Base-by-base conservation (phyloP, 2,888 invertebrate genomes). In the Chloromyia formosa region DNA sequence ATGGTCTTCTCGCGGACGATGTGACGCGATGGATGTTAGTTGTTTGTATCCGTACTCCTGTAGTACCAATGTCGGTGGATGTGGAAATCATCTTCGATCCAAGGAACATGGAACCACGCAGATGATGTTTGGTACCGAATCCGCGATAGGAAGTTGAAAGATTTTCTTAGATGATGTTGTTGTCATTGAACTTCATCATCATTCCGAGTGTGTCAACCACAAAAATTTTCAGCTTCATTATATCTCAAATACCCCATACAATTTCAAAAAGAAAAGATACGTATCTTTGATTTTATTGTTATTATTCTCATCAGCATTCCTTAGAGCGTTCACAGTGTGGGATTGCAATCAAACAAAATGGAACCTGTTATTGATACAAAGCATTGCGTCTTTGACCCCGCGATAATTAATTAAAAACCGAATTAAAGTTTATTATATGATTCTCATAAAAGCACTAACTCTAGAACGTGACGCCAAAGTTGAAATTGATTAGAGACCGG, bases 261-360 rank as follows among this genome's bases (percentile, higher is more conserved):
- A 40, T 40, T 40, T 62, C 62, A 1, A 40, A n/a, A n/a, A n/a
- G n/a, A n/a, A n/a, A n/a, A 23, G 35, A 40, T 35, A n/a, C 23
- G 27, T n/a, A 62, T 35, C 23, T 40, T 16, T 35, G 16, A 18
- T 40, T 62, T 62, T 62, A 62, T 62, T 62, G 40, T 62, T 62
- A 35, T 23, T 60, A 14, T 23, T 12, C n/a, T 23, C 60, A 60
- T 35, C 62, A 62, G 20, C 23, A 40, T 62, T 62, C 62, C 35
- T 62, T 60, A 62, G 18, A 35, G 10, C 40, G 9, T 40, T 62
- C 27, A 35, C 40, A 40, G n/a, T n/a, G n/a, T n/a, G 40, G 40
- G n/a, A n/a, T 62, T 22, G 62, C 16, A 40, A 40, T 12, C 5
- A 49, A 49, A n/a, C 12, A 12, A 49, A 49, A 49, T n/a, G 16